phyloP scores from a whole-genome alignment of 2,888 invertebrate species.

The Gymnosoma rotundatum region DNA sequence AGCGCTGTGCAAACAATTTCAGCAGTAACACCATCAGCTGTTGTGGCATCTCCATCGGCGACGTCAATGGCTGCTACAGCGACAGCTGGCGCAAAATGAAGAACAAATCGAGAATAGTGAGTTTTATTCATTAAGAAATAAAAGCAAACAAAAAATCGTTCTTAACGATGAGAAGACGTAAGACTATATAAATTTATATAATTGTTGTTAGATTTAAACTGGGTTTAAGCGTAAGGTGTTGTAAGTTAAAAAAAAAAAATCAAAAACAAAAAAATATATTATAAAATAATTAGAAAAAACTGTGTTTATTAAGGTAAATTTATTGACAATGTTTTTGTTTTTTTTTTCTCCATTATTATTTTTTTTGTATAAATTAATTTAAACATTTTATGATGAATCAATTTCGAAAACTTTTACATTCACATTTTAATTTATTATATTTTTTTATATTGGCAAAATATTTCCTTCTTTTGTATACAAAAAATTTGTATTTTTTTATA shows the following conservation, averaged over 20 bases:
- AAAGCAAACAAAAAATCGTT: constrained; percentile 48
- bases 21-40: constrained; percentile 71
- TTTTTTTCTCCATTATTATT: constrained; percentile 18
- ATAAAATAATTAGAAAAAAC: constrained; percentile 47
- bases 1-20: constrained; percentile 69
- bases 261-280: constrained; percentile 37
- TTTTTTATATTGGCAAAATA: constrained; percentile 19
- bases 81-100: constrained; percentile 66
- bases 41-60: constrained; percentile 70
- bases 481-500: constrained; percentile 55
- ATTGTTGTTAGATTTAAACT: constrained; percentile 69
- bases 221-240: constrained; percentile 68
- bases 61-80: constrained; percentile 71
- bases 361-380: constrained; percentile 51
- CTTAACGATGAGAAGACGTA: constrained; percentile 67
- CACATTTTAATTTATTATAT: constrained; percentile 58
- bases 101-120: constrained; percentile 54
- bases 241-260: constrained; percentile 53
- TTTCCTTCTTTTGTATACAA: constrained; percentile 47
- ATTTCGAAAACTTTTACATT: constrained; percentile 36
- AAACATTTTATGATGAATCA: constrained; percentile 40
- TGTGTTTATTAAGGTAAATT: constrained; percentile 62
- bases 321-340: constrained; percentile 66
- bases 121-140: constrained; percentile 54
- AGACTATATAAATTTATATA: constrained; percentile 65